Percentiles rank a stretch among this genome's conserved stretches.
These are phyloP conservation scores for Girardia tigrina DNA, from an alignment of 2,888 invertebrate species.

Conservation along the genomic window DNA sequence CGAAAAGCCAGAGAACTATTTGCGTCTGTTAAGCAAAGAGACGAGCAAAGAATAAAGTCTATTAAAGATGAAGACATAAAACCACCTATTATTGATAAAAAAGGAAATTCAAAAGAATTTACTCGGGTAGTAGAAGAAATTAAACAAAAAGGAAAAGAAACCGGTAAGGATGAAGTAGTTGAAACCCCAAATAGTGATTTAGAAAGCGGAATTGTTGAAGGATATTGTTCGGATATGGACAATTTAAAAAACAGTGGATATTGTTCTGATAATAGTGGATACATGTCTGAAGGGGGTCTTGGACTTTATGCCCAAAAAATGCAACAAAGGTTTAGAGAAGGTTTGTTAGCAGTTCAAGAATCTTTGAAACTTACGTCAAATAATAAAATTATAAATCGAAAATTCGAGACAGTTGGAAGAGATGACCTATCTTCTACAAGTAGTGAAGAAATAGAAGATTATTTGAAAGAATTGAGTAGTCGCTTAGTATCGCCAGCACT, in stretches of 20 bases:
- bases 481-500: neutral
- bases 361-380: conserved; percentile 41
- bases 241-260: conserved; percentile 40
- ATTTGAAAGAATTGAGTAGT: neutral
- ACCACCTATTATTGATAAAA: neutral
- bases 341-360: conserved; percentile 51
- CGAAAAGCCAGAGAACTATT: neutral
- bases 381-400: neutral
- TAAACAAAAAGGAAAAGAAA: neutral
- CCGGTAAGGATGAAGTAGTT: neutral
- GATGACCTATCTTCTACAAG: neutral
- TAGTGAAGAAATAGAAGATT: neutral
- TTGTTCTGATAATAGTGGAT: conserved; percentile 69
- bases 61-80: neutral
- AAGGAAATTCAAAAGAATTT: neutral
- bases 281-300: conserved; percentile 72
- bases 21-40: neutral
- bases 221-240: neutral
- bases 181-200: neutral
- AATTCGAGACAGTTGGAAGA: neutral
- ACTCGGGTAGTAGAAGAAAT: neutral
- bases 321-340: conserved; percentile 52
- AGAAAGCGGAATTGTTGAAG: neutral
- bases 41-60: neutral
- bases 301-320: conserved; percentile 53